phyloP scores from a whole-genome alignment of 2,888 invertebrate species.

The Parthenolecanium corni region DNA sequence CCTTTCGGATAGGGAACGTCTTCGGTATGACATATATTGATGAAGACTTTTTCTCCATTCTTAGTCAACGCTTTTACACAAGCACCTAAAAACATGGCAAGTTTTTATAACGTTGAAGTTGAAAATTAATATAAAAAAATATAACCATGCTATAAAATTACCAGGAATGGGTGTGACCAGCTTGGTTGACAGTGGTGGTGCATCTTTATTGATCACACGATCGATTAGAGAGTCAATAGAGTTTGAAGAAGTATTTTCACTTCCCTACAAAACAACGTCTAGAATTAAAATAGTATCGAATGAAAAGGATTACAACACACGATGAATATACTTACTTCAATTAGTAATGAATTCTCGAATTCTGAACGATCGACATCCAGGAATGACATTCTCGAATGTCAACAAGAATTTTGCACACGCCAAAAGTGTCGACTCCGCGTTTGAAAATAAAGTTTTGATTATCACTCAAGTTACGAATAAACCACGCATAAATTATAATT shows the following conservation, averaged over 20 bases:
- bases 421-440: no score
- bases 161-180: slow-evolving; percentile 13
- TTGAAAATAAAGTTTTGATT: no score
- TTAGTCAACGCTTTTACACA: slow-evolving; percentile 64
- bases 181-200: slow-evolving; percentile 5
- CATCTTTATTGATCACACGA: neutral
- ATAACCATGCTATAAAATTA: neutral
- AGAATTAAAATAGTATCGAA: neutral
- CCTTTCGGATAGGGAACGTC: slow-evolving; percentile 63
- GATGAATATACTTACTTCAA: slow-evolving; percentile 6
- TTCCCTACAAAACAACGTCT: neutral
- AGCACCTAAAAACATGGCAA: slow-evolving; percentile 47
- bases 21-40: slow-evolving; percentile 72
- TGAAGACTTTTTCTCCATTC: slow-evolving; percentile 61
- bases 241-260: neutral
- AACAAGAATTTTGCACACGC: no score
- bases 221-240: slow-evolving; percentile 8
- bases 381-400: slow-evolving; percentile 17
- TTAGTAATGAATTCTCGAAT: slow-evolving; percentile 1
- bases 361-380: slow-evolving; percentile 7
- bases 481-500: no score
- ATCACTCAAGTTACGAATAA: no score
- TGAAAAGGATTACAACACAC: neutral
- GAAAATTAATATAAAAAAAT: no score
- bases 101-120: neutral